Conservation (phyloP, 1,140 invertebrate species). For the Nautilus pompilius region DNA sequence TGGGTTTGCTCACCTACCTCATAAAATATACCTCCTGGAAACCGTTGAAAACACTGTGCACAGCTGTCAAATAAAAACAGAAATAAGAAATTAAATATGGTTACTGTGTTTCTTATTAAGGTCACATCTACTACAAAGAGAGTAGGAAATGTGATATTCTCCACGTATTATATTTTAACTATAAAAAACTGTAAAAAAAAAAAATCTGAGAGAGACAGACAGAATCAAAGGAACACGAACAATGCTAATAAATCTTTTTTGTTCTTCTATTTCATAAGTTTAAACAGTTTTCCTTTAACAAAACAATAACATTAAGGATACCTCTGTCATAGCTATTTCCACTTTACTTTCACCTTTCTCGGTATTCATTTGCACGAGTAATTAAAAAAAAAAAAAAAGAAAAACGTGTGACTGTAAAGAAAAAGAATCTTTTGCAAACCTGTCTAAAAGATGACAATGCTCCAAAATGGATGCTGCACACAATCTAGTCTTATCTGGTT, state of each 20-base stretch:
- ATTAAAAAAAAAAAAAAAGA: neutral
- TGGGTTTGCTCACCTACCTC: constrained; percentile 61
- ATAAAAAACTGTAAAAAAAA: constrained; percentile 5
- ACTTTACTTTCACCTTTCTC: no score
- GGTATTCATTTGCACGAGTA: no score
- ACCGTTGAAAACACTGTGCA: constrained; percentile 97
- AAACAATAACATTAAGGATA: no score
- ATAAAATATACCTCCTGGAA: constrained; percentile 97
- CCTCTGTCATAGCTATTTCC: no score
- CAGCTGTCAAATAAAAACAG: constrained; percentile 66
- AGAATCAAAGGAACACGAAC: neutral
- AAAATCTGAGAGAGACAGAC: constrained; percentile 2
- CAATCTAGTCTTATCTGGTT: no score
- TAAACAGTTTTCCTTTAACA: no score
- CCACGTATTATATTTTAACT: constrained; percentile 4
- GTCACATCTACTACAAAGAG: neutral
- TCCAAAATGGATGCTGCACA: no score
- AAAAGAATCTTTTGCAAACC: no score
- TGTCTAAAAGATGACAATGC: no score
- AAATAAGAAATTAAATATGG: neutral
- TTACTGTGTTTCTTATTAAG: neutral
- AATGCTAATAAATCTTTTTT: neutral
- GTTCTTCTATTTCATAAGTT: no score
- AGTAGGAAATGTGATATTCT: neutral
- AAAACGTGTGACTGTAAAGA: neutral